Evolutionary conservation across 2,113 vertebrate genomes (phyloP).

Genomic region (Narcine bancroftii): DNA sequence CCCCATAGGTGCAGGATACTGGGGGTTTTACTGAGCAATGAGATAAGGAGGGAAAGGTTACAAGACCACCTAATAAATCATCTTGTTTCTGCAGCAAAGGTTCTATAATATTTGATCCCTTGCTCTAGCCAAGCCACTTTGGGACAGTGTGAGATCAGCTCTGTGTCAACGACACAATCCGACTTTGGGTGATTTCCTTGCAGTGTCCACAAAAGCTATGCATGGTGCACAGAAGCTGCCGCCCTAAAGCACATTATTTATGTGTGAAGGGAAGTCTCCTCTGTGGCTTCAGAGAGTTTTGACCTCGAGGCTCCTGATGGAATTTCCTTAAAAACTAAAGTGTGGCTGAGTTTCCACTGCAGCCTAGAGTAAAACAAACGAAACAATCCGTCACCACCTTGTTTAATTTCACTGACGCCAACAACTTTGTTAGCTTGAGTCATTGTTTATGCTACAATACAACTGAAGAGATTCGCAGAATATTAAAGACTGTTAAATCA

Average conservation of each 20-base stretch:
- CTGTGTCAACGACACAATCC: background rate
- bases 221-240: background rate
- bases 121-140: background rate
- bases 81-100: background rate
- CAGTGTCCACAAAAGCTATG: background rate
- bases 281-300: slow-evolving; percentile 23
- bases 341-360: background rate
- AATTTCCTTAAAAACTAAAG: slow-evolving; percentile 28
- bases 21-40: too few species aligned
- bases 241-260: slow-evolving; percentile 1
- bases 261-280: slow-evolving; percentile 29
- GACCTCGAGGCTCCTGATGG: background rate
- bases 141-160: background rate
- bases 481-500: background rate
- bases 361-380: background rate
- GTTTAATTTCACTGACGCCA: slow-evolving; percentile 34
- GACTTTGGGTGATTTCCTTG: background rate
- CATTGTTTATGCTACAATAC: slow-evolving; percentile 13
- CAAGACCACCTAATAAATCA: background rate
- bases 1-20: too few species aligned
- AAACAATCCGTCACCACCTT: slow-evolving; percentile 19
- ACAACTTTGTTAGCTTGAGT: background rate
- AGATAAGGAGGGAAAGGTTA: background rate
- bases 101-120: background rate
- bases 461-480: background rate